Evolutionary conservation across 92 coral and sea anemone species (phyloP).

Genomic region (Bergia sp.): DNA sequence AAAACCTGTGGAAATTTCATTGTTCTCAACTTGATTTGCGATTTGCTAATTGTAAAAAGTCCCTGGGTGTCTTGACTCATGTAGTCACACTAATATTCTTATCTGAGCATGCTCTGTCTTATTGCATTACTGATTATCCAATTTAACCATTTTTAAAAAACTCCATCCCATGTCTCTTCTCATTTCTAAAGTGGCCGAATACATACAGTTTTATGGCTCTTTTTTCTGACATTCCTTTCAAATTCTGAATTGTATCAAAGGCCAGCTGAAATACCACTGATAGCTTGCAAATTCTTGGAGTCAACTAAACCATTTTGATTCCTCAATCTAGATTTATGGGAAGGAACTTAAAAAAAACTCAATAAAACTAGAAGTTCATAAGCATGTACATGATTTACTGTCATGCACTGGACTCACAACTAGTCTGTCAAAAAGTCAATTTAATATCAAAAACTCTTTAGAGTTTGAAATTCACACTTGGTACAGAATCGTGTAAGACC

Average conservation of each 20-base stretch:
- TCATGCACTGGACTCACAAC: background rate
- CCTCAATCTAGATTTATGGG: background rate
- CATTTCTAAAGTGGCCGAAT: background rate
- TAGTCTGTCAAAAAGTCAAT: background rate
- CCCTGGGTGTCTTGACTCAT: no score
- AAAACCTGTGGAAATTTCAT: no score
- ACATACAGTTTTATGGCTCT: background rate
- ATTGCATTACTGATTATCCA: background rate
- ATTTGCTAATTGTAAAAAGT: no score
- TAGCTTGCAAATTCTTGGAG: background rate
- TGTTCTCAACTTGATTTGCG: no score
- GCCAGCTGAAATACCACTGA: background rate
- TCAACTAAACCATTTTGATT: background rate
- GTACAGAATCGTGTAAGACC: background rate
- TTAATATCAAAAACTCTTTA: background rate
- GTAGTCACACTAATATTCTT: no score
- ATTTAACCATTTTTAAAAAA: no score
- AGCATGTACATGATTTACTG: background rate
- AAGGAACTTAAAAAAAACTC: background rate
- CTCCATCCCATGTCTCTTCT: background rate
- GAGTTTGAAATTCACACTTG: background rate
- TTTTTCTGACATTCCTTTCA: background rate
- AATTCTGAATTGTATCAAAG: background rate
- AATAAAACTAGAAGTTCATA: background rate
- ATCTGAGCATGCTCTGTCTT: background rate